These are phyloP conservation scores for Macropodus opercularis DNA, from an alignment of 2,797 vertebrate species.

Conservation along the genomic window DNA sequence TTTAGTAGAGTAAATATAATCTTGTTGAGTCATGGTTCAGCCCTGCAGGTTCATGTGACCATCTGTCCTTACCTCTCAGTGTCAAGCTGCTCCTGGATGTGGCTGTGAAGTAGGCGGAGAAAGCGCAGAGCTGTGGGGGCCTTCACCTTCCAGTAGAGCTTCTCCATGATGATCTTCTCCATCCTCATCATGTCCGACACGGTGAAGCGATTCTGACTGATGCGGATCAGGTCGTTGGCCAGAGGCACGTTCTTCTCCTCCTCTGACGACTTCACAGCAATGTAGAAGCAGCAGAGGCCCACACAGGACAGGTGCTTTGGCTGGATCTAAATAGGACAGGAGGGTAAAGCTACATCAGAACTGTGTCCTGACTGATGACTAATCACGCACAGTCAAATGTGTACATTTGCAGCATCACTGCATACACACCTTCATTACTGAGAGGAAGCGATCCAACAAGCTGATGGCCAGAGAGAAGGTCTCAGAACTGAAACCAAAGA, in stretches of 20 bases:
- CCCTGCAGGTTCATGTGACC: slow-evolving; percentile 43
- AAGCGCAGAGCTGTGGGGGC: slow-evolving; percentile 91
- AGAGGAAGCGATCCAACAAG: slow-evolving; percentile 92
- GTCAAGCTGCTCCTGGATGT: slow-evolving; percentile 84
- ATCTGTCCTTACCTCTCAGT: slow-evolving; percentile 85
- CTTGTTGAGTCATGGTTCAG: slow-evolving; percentile 49
- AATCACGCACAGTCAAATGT: not conserved
- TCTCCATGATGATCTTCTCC: slow-evolving; percentile 97
- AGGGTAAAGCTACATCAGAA: not conserved
- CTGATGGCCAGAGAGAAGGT: slow-evolving; percentile 93
- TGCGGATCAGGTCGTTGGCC: slow-evolving; percentile 92
- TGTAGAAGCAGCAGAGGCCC: slow-evolving; percentile 94
- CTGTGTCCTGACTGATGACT: too few species aligned
- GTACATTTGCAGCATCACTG: not conserved
- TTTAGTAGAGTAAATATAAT: slow-evolving; percentile 50
- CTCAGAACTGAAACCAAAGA: slow-evolving; percentile 92
- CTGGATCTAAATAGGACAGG: slow-evolving; percentile 85
- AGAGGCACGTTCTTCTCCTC: slow-evolving; percentile 94
- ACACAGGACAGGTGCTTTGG: slow-evolving; percentile 95
- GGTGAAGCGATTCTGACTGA: slow-evolving; percentile 95
- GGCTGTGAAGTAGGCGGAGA: slow-evolving; percentile 87
- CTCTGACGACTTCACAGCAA: slow-evolving; percentile 90
- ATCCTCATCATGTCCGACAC: slow-evolving; percentile 97
- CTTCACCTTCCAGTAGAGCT: slow-evolving; percentile 92
- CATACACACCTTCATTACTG: slow-evolving; percentile 91